Percentiles rank a stretch among this genome's conserved stretches.
Conservation (phyloP, 2,888 invertebrate species). For the Coelinius sp. region DNA sequence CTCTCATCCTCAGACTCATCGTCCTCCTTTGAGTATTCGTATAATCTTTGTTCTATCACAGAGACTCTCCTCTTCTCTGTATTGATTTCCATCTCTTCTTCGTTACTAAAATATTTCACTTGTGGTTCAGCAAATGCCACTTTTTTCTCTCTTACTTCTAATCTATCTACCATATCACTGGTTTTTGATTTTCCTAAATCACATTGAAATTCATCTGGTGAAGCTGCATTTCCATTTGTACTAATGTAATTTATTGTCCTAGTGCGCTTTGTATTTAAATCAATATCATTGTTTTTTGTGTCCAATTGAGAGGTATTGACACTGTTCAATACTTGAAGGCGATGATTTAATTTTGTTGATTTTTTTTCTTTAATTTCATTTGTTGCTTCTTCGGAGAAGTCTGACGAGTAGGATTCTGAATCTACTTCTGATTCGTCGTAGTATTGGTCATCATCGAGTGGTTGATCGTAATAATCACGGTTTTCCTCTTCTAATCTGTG, state of each 20-base stretch:
- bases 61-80: slow-evolving; percentile 34
- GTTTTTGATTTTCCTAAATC: slow-evolving; percentile 27
- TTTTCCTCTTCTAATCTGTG: slow-evolving; percentile 56
- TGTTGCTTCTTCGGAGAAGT: slow-evolving; percentile 46
- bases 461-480: slow-evolving; percentile 52
- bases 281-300: neutral
- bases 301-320: slow-evolving; percentile 26
- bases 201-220: slow-evolving; percentile 20
- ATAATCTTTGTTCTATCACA: slow-evolving; percentile 36
- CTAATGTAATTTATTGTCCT: slow-evolving; percentile 31
- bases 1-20: slow-evolving; percentile 39
- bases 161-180: slow-evolving; percentile 38
- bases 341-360: slow-evolving; percentile 44
- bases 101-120: slow-evolving; percentile 44
- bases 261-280: neutral
- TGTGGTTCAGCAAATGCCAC: slow-evolving; percentile 45
- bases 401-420: slow-evolving; percentile 43
- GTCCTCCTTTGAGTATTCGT: slow-evolving; percentile 38
- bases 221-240: slow-evolving; percentile 40
- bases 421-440: slow-evolving; percentile 53
- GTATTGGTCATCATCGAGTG: slow-evolving; percentile 50
- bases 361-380: slow-evolving; percentile 45
- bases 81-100: slow-evolving; percentile 33
- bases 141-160: slow-evolving; percentile 39
- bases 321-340: slow-evolving; percentile 45